Evolutionary conservation across 2,888 invertebrate species (phyloP), one percentile per base, ranked within the genome.

Genomic region (Yponomeuta sedellus): DNA sequence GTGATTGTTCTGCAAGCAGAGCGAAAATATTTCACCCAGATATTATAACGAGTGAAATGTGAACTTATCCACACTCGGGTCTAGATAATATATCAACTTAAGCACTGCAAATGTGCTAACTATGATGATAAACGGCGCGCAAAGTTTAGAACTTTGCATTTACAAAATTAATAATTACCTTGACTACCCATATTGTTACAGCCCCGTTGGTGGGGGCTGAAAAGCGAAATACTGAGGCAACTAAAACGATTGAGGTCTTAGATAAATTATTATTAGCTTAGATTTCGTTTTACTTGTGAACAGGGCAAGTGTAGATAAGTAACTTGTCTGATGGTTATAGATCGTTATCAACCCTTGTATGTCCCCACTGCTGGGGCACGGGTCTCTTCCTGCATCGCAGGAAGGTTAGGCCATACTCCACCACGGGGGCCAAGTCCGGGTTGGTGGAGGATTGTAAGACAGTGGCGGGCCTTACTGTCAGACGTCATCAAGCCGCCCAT

Each of bases 71-170:
- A 59, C 59, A 58, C 59, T 65, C 34, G 65, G 34, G 59, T 19
- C n/a, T 34, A 65, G 58, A 65, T 66, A 67, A 67, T 67, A 65
- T 67, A 67, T 67, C 67, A 67, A 67, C 65, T 67, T 67, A 67
- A 67, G 67, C 59, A 63, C 67, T 52, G 66, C 67, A 39, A 59
- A 64, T 59, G 62, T n/a, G 59, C 68, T 67, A 67, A 67, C 66
- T 67, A 69, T 68, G 69, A 69, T 71, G 72, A 71, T 70, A 72
- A 72, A 69, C 71, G 70, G 61, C 68, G 61, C 66, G 52, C 66
- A 67, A 57, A 67, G 73, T 73, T 69, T 67, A 68, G 61, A 74
- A 75, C 73, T 74, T 71, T 71, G 68, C 69, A 71, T 74, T 71
- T 69, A 70, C 71, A 71, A 75, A 67, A 73, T 75, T 75, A 62